Conservation (phyloP, 2,888 invertebrate genomes). For the Pomacea canaliculata region DNA sequence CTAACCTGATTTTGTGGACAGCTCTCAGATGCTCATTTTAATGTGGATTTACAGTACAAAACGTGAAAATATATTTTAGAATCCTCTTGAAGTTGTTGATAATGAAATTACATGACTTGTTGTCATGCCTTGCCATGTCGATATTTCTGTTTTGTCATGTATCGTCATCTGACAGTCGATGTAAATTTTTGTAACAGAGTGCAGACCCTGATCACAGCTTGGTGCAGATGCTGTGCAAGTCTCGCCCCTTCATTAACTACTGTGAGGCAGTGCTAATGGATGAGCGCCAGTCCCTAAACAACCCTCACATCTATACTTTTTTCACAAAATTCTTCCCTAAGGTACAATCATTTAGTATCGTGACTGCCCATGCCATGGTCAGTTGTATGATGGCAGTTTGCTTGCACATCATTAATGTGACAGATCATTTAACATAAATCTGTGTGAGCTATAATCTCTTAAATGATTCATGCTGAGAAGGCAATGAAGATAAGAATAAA, state of each 20-base stretch:
- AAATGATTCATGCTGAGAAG: neutral
- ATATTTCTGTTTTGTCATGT: no score
- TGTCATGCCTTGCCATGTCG: no score
- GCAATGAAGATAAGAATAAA: no score
- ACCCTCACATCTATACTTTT: slow-evolving; percentile 87
- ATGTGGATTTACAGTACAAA: no score
- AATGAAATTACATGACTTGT: no score
- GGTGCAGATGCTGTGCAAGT: slow-evolving; percentile 81
- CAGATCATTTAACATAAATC: neutral
- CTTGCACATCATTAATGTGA: no score
- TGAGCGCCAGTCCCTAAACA: slow-evolving; percentile 87
- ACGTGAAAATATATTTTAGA: no score
- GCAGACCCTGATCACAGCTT: slow-evolving; percentile 83
- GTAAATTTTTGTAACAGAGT: slow-evolving; percentile 71
- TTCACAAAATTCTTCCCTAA: slow-evolving; percentile 91
- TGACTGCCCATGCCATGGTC: neutral
- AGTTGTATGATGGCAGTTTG: neutral
- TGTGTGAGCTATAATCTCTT: neutral
- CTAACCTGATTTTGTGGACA: no score
- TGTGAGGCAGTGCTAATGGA: slow-evolving; percentile 90
- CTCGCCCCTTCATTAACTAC: slow-evolving; percentile 88
- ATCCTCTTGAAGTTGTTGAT: no score
- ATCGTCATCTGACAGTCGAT: no score
- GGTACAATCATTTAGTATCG: slow-evolving; percentile 71
- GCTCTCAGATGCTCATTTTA: no score